A percentile compares a stretch with the other conserved stretches of the same genome.
Evolutionary conservation across 1,140 invertebrate genomes (phyloP).

Genomic region (Drosophila nigromelanica): DNA sequence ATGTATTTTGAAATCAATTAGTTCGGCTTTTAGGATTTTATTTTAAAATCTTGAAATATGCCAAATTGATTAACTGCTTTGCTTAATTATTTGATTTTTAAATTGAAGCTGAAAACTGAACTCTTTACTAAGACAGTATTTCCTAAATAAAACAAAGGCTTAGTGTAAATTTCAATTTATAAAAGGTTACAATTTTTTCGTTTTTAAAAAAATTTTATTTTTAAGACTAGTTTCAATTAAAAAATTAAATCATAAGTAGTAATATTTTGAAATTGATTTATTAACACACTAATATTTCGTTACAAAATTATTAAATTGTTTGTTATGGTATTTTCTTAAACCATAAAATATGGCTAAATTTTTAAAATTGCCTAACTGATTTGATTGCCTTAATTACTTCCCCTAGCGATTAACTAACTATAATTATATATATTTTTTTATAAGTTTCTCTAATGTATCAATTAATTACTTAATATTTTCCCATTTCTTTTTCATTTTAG

Average conservation of each 20-base stretch:
- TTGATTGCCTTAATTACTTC: constrained; percentile 19
- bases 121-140: no score
- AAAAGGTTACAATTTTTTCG: no score
- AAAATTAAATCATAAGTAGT: no score
- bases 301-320: not conserved
- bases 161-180: no score
- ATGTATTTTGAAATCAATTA: not conserved
- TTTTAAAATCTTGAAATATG: not conserved
- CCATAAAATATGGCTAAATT: constrained; percentile 9
- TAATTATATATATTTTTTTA: constrained; percentile 20
- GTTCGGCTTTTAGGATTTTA: not conserved
- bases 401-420: constrained; percentile 39
- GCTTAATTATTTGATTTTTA: not conserved
- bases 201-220: no score
- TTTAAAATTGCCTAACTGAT: constrained; percentile 8
- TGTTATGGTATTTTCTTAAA: not conserved
- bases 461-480: constrained; percentile 46
- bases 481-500: constrained; percentile 63
- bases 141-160: no score
- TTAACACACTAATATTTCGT: not conserved
- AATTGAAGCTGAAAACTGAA: no score
- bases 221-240: no score
- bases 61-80: not conserved
- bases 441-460: constrained; percentile 22
- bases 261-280: not conserved